phyloP scores from a whole-genome alignment of 64 coral and sea anemone genomes.

The Porites australiensis region DNA sequence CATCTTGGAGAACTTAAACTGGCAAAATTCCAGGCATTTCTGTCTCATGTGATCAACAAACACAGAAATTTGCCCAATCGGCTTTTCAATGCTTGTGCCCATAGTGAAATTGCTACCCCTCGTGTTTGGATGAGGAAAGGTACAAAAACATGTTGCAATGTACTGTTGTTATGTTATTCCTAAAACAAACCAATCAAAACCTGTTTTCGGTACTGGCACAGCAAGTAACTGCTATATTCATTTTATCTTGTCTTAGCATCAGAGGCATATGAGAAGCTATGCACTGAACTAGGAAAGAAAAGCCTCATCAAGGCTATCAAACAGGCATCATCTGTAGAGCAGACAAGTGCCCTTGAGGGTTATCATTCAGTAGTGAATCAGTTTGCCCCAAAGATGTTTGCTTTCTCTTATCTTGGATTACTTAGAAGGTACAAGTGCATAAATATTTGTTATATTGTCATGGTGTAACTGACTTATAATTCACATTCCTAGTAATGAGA shows the following conservation, averaged over 20 bases:
- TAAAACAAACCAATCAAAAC: too few relatives aligned
- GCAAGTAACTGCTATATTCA: too few relatives aligned
- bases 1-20: too few relatives aligned
- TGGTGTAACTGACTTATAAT: neutral
- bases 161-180: too few relatives aligned
- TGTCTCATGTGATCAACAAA: conserved; percentile 44
- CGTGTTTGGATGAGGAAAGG: conserved; percentile 57
- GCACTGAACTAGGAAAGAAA: neutral
- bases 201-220: too few relatives aligned
- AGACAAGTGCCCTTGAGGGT: neutral
- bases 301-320: neutral
- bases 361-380: neutral
- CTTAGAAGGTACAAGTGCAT: too few relatives aligned
- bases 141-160: neutral
- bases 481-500: neutral
- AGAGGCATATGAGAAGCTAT: conserved; percentile 5
- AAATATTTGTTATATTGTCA: neutral
- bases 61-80: conserved; percentile 51
- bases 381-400: neutral
- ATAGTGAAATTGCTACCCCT: conserved; percentile 10
- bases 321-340: neutral
- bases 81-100: conserved; percentile 46
- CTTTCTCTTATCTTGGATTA: too few relatives aligned
- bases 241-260: neutral
- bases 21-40: conserved; percentile 5